A percentile compares a stretch with the other conserved stretches of the same genome.
Conservation (phyloP, 2,113 vertebrate species). For the Cinclus mexicanus region DNA sequence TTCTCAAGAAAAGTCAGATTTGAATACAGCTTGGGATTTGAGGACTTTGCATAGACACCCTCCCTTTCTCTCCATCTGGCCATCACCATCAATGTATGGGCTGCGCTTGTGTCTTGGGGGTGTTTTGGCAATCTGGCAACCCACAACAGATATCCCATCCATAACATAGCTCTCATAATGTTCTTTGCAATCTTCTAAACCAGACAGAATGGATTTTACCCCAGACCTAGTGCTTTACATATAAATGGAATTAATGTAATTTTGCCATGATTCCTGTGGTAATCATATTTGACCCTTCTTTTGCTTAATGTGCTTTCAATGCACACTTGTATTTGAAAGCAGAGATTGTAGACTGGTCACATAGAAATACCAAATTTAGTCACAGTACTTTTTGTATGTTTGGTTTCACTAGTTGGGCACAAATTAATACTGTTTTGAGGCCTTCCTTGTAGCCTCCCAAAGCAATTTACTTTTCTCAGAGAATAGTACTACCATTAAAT, state of each 20-base stretch:
- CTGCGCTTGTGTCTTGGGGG: background rate
- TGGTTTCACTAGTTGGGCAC: background rate
- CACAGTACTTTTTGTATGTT: background rate
- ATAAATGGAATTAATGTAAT: background rate
- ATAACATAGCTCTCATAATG: background rate
- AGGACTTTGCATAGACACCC: background rate
- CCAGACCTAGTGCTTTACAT: background rate
- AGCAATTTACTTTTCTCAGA: background rate
- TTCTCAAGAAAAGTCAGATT: background rate
- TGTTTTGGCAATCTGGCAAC: background rate
- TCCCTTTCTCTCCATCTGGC: background rate
- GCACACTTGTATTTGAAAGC: background rate
- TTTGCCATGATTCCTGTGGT: background rate
- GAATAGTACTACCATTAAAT: background rate
- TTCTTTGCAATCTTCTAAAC: background rate
- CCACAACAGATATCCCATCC: background rate
- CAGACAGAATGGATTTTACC: background rate
- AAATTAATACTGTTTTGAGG: background rate
- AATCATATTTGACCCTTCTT: background rate
- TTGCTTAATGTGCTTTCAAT: background rate
- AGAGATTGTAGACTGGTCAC: background rate
- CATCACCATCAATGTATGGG: background rate
- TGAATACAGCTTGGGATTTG: background rate
- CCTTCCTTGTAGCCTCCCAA: background rate
- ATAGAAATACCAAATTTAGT: background rate